phyloP scores from a whole-genome alignment of 2,797 vertebrate species.

The Enteromius unitaeniatus region DNA sequence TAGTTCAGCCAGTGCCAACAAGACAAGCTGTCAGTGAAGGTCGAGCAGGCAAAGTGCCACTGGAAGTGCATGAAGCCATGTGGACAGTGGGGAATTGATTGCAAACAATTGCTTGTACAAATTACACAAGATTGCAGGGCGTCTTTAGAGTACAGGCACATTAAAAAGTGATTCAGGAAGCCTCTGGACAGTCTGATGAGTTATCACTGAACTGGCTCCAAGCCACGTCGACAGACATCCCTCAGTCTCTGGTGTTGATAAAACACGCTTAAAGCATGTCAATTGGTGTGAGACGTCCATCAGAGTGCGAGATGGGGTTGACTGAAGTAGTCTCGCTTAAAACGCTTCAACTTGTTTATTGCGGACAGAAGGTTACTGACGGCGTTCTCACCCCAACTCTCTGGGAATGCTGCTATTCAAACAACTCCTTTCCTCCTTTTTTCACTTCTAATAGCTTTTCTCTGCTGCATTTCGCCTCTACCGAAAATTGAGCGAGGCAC shows the following conservation, averaged over 20 bases:
- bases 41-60: constrained; percentile 47
- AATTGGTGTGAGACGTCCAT: background rate
- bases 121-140: constrained; percentile 54
- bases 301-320: constrained; percentile 23
- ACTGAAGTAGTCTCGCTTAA: constrained; percentile 32
- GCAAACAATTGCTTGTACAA: constrained; percentile 64
- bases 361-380: constrained; percentile 24
- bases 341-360: constrained; percentile 43
- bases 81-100: constrained; percentile 60
- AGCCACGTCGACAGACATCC: constrained; percentile 38
- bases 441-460: constrained; percentile 31
- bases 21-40: constrained; percentile 61
- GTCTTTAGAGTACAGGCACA: constrained; percentile 38
- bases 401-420: constrained; percentile 23
- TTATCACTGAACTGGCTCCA: constrained; percentile 5
- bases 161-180: constrained; percentile 47
- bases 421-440: constrained; percentile 10
- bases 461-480: constrained; percentile 17
- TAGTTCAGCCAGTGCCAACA: constrained; percentile 57
- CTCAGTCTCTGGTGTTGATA: background rate
- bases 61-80: constrained; percentile 51
- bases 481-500: constrained; percentile 45
- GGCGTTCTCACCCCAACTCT: constrained; percentile 10
- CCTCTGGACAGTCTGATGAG: constrained; percentile 48
- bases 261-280: constrained; percentile 19